phyloP scores from a whole-genome alignment of 2,797 vertebrate species.

The Euthynnus affinis region DNA sequence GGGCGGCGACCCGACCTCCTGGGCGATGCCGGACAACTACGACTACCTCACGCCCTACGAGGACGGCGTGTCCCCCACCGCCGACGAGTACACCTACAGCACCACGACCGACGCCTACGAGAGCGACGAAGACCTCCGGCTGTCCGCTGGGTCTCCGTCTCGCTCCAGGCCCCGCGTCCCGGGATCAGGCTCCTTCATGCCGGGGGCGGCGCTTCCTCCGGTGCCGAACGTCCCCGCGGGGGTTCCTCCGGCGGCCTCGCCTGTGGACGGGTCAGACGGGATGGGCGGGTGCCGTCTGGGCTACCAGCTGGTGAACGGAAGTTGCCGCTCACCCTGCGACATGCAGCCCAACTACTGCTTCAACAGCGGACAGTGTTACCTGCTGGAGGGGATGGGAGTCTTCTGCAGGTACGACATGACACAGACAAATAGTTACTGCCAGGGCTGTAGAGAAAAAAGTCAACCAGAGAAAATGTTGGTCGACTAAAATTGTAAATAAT shows the following conservation, averaged over 20 bases:
- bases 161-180: conserved; percentile 68
- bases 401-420: conserved; percentile 92
- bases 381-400: conserved; percentile 91
- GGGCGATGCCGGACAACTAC: conserved; percentile 89
- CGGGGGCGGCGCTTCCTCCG: conserved; percentile 12
- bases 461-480: no score
- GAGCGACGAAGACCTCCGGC: conserved; percentile 76
- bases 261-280: conserved; percentile 81
- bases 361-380: conserved; percentile 97
- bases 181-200: conserved; percentile 63
- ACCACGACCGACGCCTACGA: conserved; percentile 86
- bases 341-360: conserved; percentile 93
- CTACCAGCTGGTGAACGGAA: conserved; percentile 89
- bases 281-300: conserved; percentile 87
- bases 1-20: conserved; percentile 86
- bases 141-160: conserved; percentile 75
- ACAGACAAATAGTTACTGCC: no score
- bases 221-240: conserved; percentile 61
- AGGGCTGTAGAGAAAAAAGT: no score
- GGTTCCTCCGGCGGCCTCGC: conserved; percentile 50
- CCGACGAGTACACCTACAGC: conserved; percentile 86
- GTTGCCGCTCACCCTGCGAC: conserved; percentile 94
- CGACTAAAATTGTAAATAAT: no score
- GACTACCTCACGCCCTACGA: conserved; percentile 94
- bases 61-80: conserved; percentile 89